A percentile compares a stretch with the other conserved stretches of the same genome.
These are phyloP conservation scores for Melangyna quadrimaculata DNA, from an alignment of 2,888 invertebrate species.

Conservation along the genomic window DNA sequence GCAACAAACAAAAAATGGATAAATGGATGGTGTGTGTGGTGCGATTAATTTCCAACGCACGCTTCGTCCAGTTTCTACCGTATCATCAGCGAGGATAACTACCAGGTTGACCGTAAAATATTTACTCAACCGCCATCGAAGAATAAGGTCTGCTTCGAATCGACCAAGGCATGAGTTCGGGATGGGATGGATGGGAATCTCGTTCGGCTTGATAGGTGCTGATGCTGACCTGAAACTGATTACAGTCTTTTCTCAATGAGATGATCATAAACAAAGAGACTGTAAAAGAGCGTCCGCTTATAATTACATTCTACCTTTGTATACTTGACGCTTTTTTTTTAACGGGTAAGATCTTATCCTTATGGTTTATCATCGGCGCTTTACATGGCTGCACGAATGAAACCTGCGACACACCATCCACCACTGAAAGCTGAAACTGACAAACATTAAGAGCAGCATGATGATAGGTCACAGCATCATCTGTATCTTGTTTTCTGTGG, in stretches of 20 bases:
- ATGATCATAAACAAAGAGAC: slow-evolving; percentile 49
- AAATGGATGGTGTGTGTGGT: slow-evolving; percentile 38
- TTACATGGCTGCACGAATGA: not conserved
- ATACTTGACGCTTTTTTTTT: slow-evolving; percentile 36
- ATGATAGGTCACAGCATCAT: slow-evolving; percentile 54
- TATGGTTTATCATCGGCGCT: slow-evolving; percentile 16
- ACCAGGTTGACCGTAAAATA: slow-evolving; percentile 58
- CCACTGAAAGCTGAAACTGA: slow-evolving; percentile 14
- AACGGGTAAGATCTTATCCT: slow-evolving; percentile 47
- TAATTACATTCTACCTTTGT: slow-evolving; percentile 52
- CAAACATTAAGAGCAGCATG: slow-evolving; percentile 26
- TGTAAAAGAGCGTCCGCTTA: slow-evolving; percentile 28
- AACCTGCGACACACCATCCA: not conserved
- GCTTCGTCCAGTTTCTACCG: slow-evolving; percentile 28
- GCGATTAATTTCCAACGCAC: slow-evolving; percentile 53
- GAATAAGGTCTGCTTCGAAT: not conserved
- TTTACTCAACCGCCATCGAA: slow-evolving; percentile 64
- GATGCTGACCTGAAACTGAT: slow-evolving; percentile 52
- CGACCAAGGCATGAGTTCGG: not conserved
- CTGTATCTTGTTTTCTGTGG: not conserved
- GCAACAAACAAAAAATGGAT: not conserved
- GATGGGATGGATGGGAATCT: slow-evolving; percentile 25
- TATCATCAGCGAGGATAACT: slow-evolving; percentile 36
- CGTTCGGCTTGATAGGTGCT: not conserved
- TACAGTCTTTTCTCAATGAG: slow-evolving; percentile 44